Conservation (phyloP, 2,888 invertebrate genomes). For the Magallana nippona region DNA sequence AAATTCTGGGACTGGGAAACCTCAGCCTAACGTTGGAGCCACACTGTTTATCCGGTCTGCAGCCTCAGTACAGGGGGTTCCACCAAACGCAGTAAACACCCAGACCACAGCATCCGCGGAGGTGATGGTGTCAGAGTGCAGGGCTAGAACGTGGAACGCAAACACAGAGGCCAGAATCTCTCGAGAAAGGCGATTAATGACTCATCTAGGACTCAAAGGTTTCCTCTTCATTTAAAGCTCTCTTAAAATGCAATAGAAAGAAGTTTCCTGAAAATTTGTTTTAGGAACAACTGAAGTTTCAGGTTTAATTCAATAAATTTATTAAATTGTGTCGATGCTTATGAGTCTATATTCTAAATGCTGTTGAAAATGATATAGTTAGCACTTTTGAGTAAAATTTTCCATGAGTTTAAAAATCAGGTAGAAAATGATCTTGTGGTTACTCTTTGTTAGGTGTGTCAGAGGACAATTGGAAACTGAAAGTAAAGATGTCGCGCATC, state of each 20-base stretch:
- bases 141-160: constrained; percentile 50
- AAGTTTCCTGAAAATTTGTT: too few relatives aligned
- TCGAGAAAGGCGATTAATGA: constrained; percentile 66
- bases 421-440: too few relatives aligned
- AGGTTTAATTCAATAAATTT: too few relatives aligned
- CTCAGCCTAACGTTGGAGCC: constrained; percentile 66
- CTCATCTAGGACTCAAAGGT: constrained; percentile 73
- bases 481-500: constrained; percentile 56
- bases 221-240: background rate
- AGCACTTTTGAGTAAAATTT: too few relatives aligned
- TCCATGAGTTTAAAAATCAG: too few relatives aligned
- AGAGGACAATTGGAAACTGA: constrained; percentile 64
- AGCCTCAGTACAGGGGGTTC: background rate
- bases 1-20: constrained; percentile 57
- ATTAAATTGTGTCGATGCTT: too few relatives aligned
- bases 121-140: constrained; percentile 51
- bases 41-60: constrained; percentile 60
- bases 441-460: constrained; percentile 54
- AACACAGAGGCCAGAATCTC: constrained; percentile 59
- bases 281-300: too few relatives aligned
- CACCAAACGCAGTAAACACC: background rate
- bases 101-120: background rate
- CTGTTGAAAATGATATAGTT: too few relatives aligned
- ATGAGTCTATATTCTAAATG: too few relatives aligned
- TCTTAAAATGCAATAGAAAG: too few relatives aligned